phyloP scores from a whole-genome alignment of 2,888 invertebrate genomes.

The Spilosoma lubricipeda region DNA sequence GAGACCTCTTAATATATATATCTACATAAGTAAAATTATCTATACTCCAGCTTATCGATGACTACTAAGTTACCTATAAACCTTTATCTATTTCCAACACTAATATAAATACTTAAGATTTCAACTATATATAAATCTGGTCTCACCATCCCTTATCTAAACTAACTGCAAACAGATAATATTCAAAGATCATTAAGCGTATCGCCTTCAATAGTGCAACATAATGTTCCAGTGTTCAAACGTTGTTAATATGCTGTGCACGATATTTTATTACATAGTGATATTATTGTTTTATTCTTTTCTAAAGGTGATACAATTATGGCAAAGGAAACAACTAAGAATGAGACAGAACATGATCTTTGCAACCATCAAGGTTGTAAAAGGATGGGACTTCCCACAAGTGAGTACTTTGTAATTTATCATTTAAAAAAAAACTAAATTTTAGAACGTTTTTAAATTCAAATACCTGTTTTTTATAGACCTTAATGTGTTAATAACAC shows the following conservation, averaged over 20 bases:
- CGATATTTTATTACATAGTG: not conserved
- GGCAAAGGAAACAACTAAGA: conserved; percentile 98
- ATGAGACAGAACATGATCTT: conserved; percentile 99
- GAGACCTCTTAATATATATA: not conserved
- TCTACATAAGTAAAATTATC: not conserved
- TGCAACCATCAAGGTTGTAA: conserved; percentile 98
- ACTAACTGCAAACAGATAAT: conserved; percentile 13
- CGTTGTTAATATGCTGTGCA: not conserved
- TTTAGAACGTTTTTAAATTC: not conserved
- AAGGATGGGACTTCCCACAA: conserved; percentile 94
- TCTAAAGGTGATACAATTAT: conserved; percentile 90
- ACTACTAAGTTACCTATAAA: not conserved
- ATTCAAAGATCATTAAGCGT: conserved; percentile 1
- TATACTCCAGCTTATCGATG: not conserved
- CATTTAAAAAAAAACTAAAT: not conserved
- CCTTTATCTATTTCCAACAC: not conserved
- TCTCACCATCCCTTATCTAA: conserved; percentile 21
- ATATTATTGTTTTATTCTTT: conserved; percentile 23
- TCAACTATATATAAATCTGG: not conserved
- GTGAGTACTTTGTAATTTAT: conserved; percentile 64
- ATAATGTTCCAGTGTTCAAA: conserved; percentile 1
- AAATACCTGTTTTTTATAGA: too few relatives aligned
- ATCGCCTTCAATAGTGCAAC: not conserved
- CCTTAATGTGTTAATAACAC: too few relatives aligned
- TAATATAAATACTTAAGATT: not conserved